Percentiles rank a stretch among this genome's conserved stretches.
These are phyloP conservation scores for Anthopleura sola DNA, from an alignment of 64 coral and sea anemone genomes.

Conservation along the genomic window DNA sequence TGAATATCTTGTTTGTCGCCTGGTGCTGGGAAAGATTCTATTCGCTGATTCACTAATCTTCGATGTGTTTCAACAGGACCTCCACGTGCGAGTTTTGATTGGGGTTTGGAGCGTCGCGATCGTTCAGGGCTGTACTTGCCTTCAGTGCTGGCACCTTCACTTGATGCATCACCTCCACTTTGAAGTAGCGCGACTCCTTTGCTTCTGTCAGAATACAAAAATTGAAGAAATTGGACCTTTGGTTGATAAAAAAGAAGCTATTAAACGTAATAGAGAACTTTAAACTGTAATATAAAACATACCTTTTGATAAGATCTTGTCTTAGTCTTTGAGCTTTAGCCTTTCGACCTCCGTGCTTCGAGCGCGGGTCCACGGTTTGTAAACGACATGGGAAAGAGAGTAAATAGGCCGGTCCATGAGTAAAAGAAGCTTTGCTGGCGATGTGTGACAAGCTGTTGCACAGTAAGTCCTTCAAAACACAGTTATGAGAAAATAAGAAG, in stretches of 20 bases:
- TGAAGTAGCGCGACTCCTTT: not conserved
- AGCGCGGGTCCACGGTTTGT: constrained; percentile 21
- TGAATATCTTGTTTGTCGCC: constrained; percentile 1
- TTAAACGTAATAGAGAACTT: too few species aligned
- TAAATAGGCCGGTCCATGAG: constrained; percentile 26
- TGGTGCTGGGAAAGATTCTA: not conserved
- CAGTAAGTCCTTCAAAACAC: constrained; percentile 23
- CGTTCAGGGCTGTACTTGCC: constrained; percentile 13
- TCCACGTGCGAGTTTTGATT: not conserved
- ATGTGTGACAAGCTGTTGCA: constrained; percentile 28
- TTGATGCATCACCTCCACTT: constrained; percentile 27
- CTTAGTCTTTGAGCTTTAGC: not conserved
- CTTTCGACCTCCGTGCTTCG: constrained; percentile 9
- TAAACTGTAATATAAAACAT: too few species aligned
- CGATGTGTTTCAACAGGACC: not conserved
- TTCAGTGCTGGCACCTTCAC: constrained; percentile 30
- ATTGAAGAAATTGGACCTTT: too few species aligned
- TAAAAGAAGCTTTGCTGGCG: constrained; percentile 24
- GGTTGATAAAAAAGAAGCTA: too few species aligned
- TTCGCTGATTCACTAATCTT: not conserved
- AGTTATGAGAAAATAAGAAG: not conserved
- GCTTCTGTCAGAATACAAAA: not conserved
- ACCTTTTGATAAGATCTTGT: not conserved
- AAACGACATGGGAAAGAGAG: constrained; percentile 37
- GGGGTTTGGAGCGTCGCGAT: not conserved